phyloP scores from a whole-genome alignment of 2,113 vertebrate genomes.

The Bolborhynchus lineola region DNA sequence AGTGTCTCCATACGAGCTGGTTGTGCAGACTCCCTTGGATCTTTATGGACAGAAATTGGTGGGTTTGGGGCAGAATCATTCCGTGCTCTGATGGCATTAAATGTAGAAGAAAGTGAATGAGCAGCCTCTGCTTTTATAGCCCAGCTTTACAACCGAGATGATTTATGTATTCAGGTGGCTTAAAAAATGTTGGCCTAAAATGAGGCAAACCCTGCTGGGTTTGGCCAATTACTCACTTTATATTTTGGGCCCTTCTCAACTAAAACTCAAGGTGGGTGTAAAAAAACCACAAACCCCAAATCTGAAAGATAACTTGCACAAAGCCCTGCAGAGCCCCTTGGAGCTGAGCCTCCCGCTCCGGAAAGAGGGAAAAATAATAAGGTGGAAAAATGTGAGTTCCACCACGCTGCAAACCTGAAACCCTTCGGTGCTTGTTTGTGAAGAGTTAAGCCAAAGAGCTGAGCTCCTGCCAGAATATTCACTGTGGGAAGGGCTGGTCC shows the following conservation, averaged over 20 bases:
- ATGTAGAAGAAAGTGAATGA: neutral
- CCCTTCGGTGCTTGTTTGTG: neutral
- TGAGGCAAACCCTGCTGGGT: neutral
- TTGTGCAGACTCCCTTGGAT: neutral
- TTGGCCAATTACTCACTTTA: neutral
- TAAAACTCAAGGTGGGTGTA: neutral
- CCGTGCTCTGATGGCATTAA: neutral
- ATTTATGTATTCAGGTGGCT: conserved; percentile 22
- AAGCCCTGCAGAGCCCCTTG: neutral
- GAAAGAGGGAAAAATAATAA: neutral
- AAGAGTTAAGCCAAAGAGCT: neutral
- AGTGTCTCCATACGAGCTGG: neutral
- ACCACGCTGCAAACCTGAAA: neutral
- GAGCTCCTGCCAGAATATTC: neutral
- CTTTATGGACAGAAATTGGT: neutral
- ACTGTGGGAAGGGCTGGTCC: neutral
- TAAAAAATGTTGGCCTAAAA: neutral
- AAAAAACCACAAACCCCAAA: neutral
- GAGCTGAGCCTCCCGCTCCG: fast-evolving
- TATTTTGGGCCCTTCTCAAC: neutral
- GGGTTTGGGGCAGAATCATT: neutral
- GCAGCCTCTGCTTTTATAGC: neutral
- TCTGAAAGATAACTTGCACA: neutral
- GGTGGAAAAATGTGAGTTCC: neutral
- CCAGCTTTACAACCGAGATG: neutral